Evolutionary conservation across 2,888 invertebrate species (phyloP).

Genomic region (Hypolimnas misippus): DNA sequence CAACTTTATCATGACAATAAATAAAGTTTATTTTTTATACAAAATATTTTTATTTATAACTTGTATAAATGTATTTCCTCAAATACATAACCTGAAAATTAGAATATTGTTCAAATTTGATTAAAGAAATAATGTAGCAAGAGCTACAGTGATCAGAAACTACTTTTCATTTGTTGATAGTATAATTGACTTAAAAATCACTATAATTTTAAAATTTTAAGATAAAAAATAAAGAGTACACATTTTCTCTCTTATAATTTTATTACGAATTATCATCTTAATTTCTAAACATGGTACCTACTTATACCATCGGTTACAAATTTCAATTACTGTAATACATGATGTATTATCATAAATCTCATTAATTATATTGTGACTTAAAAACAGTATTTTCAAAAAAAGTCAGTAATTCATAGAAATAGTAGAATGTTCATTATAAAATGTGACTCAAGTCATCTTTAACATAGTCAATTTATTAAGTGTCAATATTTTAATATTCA

Average conservation of each 20-base stretch:
- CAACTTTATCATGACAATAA: background rate
- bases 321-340: conserved; percentile 30
- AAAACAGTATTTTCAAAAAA: conserved; percentile 28
- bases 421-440: conserved; percentile 16
- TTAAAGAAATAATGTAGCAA: background rate
- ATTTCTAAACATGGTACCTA: conserved; percentile 64
- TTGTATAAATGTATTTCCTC: background rate
- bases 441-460: conserved; percentile 20
- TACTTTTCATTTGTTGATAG: conserved; percentile 3
- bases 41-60: background rate
- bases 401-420: conserved; percentile 22
- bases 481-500: conserved; percentile 26
- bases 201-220: background rate
- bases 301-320: conserved; percentile 54
- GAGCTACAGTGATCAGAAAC: background rate
- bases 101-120: conserved; percentile 7
- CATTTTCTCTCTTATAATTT: conserved; percentile 50
- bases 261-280: conserved; percentile 74
- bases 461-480: conserved; percentile 25
- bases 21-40: background rate
- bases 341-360: conserved; percentile 34
- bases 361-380: conserved; percentile 34
- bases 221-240: conserved; percentile 27
- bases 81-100: conserved; percentile 9
- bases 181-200: background rate